A percentile compares a stretch with the other conserved stretches of the same genome.
These are phyloP conservation scores for Cirrhinus molitorella DNA, from an alignment of 2,797 vertebrate species.

Conservation along the genomic window DNA sequence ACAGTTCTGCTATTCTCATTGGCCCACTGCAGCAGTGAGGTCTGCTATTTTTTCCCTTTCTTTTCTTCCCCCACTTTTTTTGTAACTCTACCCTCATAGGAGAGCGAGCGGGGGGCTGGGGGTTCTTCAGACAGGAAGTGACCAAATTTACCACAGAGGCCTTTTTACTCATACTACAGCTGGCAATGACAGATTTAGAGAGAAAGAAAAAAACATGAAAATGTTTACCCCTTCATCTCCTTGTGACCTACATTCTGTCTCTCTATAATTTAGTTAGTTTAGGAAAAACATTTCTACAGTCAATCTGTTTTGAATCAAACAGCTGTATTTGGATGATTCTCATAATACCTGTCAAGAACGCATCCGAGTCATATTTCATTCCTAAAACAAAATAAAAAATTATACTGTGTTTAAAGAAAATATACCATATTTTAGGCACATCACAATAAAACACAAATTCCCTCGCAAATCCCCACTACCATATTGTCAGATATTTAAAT, in stretches of 20 bases:
- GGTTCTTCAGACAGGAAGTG: constrained; percentile 79
- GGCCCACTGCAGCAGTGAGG: constrained; percentile 65
- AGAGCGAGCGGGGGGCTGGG: constrained; percentile 58
- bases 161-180: constrained; percentile 7
- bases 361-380: neutral
- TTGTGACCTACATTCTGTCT: constrained; percentile 2
- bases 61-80: constrained; percentile 48
- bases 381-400: neutral
- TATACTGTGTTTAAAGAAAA: neutral
- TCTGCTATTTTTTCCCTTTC: constrained; percentile 65
- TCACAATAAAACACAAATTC: neutral
- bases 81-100: constrained; percentile 73
- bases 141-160: constrained; percentile 60
- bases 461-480: neutral
- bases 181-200: constrained; percentile 30
- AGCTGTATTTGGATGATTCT: neutral
- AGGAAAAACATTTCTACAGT: neutral
- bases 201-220: constrained; percentile 4
- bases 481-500: neutral
- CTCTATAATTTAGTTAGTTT: neutral
- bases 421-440: neutral
- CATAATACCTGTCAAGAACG: neutral
- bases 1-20: constrained; percentile 66
- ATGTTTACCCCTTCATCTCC: constrained; percentile 5
- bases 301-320: neutral